Evolutionary conservation across 1,140 invertebrate genomes (phyloP), one percentile per base, ranked within the genome.

Genomic region (Drosophila cardini): DNA sequence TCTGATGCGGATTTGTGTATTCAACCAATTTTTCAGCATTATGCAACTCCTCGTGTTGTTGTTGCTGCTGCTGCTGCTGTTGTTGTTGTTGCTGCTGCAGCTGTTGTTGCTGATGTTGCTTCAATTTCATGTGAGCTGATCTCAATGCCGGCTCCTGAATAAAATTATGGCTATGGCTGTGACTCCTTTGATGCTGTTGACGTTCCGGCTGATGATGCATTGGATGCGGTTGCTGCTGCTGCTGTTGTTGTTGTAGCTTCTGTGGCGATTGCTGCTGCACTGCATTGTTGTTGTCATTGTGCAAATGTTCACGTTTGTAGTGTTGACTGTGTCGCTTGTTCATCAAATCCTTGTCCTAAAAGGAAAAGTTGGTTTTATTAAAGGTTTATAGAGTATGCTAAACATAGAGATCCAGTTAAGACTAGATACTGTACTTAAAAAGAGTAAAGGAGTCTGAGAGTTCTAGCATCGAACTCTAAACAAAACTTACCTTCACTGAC

Each of bases 21-120:
- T 92, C 91, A 38, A 92, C 90, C 30, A 92, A 68, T 71, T 90
- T 92, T 75, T 92, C 91, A 18, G 91, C 91, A 58, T 92, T 92
- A 61, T 92, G 91, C 60, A 91, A 46, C 21, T 91, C 90, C 52
- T 89, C 76, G 40, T 87, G 80, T 1, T 85, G 81, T 16, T 75
- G 75, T 13, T 57, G 75, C 18, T 61, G 75, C 8, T 74, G 75
- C 10, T 71, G 72, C 0, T 86, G 82, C 13, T 78, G 65, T 0
- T 77, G 74, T 26, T 69, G 69, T 4, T 69, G 75, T 4, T 62
- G 65, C 3, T 74, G 75, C 38, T 83, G 80, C 34, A 76, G 75
- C 16, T 84, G 79, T 2, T 72, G 75, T 9, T 69, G 60, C 10
- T 55, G 80, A 40, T 78, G 76, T 21, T 83, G 79, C 68, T 86